These are phyloP conservation scores for Papilio protenor DNA, from an alignment of 2,888 invertebrate species.

Conservation along the genomic window DNA sequence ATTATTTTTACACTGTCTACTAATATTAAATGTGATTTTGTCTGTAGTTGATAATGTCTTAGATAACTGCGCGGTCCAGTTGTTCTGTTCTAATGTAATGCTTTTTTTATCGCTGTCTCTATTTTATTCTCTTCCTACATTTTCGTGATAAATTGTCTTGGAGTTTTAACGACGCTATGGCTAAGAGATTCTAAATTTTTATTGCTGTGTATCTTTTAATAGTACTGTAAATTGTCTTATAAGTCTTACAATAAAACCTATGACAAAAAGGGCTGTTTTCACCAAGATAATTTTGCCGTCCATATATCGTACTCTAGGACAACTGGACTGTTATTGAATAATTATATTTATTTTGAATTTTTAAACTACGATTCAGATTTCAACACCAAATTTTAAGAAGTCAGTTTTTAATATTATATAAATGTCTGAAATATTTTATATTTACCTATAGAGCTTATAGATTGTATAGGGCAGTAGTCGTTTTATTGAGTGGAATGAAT, in stretches of 20 bases:
- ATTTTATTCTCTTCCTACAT: not conserved
- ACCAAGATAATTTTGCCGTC: constrained; percentile 81
- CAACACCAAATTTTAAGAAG: constrained; percentile 65
- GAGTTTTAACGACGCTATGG: not conserved
- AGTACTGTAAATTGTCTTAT: constrained; percentile 33
- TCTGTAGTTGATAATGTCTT: constrained; percentile 72
- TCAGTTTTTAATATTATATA: constrained; percentile 65
- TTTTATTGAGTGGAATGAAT: constrained; percentile 54
- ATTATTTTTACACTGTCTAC: constrained; percentile 84
- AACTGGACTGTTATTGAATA: constrained; percentile 69
- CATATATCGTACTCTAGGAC: constrained; percentile 68
- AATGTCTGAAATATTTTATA: constrained; percentile 78
- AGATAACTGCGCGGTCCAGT: constrained; percentile 71
- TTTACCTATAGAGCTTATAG: constrained; percentile 82
- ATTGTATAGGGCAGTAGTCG: constrained; percentile 74
- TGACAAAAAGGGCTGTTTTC: constrained; percentile 49
- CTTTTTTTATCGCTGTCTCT: constrained; percentile 43
- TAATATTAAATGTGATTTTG: constrained; percentile 77
- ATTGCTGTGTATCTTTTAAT: constrained; percentile 29
- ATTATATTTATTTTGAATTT: constrained; percentile 61
- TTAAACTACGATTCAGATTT: constrained; percentile 65
- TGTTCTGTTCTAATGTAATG: constrained; percentile 50
- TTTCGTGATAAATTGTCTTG: not conserved
- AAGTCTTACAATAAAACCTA: constrained; percentile 31
- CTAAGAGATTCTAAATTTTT: constrained; percentile 16